Percentiles rank a stretch among this genome's conserved stretches.
Evolutionary conservation across 2,888 invertebrate genomes (phyloP).

Genomic region (Drosophila austrosaltans): DNA sequence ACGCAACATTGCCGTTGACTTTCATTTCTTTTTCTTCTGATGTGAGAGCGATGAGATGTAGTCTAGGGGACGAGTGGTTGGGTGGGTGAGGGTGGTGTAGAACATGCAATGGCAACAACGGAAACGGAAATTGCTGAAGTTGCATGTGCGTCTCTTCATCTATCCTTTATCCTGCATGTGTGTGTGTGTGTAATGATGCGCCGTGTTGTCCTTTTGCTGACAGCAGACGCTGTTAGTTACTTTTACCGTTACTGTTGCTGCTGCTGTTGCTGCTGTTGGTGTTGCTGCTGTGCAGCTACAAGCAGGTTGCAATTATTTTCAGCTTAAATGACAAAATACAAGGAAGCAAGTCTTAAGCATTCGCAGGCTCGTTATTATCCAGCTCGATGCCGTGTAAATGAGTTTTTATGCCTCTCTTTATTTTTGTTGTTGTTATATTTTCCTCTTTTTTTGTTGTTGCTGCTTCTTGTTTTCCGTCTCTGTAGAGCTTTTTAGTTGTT

Average conservation of each 20-base stretch:
- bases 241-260: slow-evolving; percentile 36
- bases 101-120: slow-evolving; percentile 56
- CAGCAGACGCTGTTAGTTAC: slow-evolving; percentile 58
- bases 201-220: slow-evolving; percentile 63
- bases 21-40: slow-evolving; percentile 65
- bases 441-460: slow-evolving; percentile 22
- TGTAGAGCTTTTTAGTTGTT: slow-evolving; percentile 19
- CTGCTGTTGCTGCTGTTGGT: slow-evolving; percentile 26
- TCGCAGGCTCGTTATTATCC: slow-evolving; percentile 48
- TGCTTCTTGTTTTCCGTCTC: slow-evolving; percentile 10
- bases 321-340: slow-evolving; percentile 82
- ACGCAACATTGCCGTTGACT: slow-evolving; percentile 63
- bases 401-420: slow-evolving; percentile 45
- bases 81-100: slow-evolving; percentile 18
- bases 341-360: slow-evolving; percentile 81
- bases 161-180: not conserved
- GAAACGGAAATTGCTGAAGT: slow-evolving; percentile 79
- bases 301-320: slow-evolving; percentile 82
- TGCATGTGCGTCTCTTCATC: slow-evolving; percentile 46
- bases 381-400: slow-evolving; percentile 58
- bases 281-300: slow-evolving; percentile 52
- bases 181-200: slow-evolving; percentile 65
- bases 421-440: too few species aligned
- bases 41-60: slow-evolving; percentile 22
- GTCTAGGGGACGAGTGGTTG: slow-evolving; percentile 20